These are phyloP conservation scores for Vultur gryphus DNA, from an alignment of 2,797 vertebrate species.

Conservation along the genomic window DNA sequence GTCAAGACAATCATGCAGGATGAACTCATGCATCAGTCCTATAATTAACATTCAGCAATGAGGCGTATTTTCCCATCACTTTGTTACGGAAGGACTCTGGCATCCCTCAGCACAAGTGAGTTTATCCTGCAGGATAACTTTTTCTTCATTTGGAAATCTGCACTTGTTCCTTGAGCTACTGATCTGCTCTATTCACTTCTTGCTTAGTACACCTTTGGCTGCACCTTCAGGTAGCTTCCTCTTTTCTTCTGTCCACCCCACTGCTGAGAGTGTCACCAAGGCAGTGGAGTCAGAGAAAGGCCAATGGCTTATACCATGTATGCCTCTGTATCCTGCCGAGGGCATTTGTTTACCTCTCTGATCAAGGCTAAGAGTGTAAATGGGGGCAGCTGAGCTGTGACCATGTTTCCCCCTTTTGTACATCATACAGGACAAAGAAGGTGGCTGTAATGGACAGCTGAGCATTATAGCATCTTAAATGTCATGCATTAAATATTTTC, in stretches of 20 bases:
- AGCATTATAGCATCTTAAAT: not conserved
- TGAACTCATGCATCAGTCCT: not conserved
- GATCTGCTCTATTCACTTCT: accelerated
- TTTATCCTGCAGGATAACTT: not conserved
- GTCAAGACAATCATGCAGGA: not conserved
- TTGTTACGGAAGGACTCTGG: not conserved
- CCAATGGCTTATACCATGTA: not conserved
- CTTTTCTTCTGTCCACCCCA: not conserved
- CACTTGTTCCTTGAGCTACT: not conserved
- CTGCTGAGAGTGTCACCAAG: not conserved
- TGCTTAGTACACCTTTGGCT: not conserved
- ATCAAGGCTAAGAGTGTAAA: not conserved
- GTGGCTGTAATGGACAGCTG: not conserved
- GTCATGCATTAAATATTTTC: not conserved
- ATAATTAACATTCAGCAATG: not conserved
- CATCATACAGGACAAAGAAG: not conserved
- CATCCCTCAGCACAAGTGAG: accelerated
- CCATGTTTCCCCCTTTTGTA: not conserved
- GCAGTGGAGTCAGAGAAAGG: not conserved
- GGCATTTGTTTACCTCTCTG: not conserved
- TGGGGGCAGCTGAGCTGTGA: not conserved
- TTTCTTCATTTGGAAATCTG: not conserved
- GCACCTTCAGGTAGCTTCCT: not conserved
- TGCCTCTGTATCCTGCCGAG: not conserved
- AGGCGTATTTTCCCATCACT: not conserved